These are phyloP conservation scores for Gambusia holbrooki DNA, from an alignment of 2,113 vertebrate species.

Conservation along the genomic window DNA sequence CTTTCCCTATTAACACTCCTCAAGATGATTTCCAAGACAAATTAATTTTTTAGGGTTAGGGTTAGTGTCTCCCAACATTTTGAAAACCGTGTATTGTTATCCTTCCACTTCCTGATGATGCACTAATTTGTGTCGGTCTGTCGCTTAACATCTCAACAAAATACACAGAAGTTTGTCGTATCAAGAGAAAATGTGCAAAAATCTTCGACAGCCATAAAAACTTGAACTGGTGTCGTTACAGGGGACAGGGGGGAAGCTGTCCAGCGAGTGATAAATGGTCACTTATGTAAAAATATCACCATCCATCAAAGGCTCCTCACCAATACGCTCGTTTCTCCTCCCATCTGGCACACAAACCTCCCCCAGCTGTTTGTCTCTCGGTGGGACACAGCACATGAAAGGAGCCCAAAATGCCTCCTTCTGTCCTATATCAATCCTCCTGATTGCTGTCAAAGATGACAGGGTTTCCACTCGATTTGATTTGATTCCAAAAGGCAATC, in stretches of 20 bases:
- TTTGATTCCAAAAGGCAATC: slow-evolving; percentile 17
- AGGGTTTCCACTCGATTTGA: neutral
- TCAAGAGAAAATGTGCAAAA: neutral
- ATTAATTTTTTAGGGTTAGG: too few species aligned
- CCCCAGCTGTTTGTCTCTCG: slow-evolving; percentile 30
- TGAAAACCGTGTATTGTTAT: too few species aligned
- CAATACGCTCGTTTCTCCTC: neutral
- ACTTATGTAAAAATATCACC: slow-evolving; percentile 3
- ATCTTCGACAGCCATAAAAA: neutral
- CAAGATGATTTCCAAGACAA: too few species aligned
- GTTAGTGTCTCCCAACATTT: too few species aligned
- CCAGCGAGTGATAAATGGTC: neutral
- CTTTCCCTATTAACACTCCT: too few species aligned
- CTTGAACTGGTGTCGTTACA: neutral
- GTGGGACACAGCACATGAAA: slow-evolving; percentile 45
- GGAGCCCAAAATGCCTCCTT: slow-evolving; percentile 32
- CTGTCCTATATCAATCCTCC: slow-evolving; percentile 23
- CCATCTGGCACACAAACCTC: slow-evolving; percentile 6
- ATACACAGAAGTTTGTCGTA: neutral
- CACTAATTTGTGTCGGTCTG: too few species aligned
- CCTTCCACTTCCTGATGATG: too few species aligned
- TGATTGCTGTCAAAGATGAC: slow-evolving; percentile 26
- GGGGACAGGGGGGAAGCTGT: neutral
- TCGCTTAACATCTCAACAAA: too few species aligned
- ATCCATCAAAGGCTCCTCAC: neutral